Percentiles rank a stretch among this genome's conserved stretches.
Evolutionary conservation across 2,888 invertebrate genomes (phyloP).

Genomic region (Hipparchia sbordonii): DNA sequence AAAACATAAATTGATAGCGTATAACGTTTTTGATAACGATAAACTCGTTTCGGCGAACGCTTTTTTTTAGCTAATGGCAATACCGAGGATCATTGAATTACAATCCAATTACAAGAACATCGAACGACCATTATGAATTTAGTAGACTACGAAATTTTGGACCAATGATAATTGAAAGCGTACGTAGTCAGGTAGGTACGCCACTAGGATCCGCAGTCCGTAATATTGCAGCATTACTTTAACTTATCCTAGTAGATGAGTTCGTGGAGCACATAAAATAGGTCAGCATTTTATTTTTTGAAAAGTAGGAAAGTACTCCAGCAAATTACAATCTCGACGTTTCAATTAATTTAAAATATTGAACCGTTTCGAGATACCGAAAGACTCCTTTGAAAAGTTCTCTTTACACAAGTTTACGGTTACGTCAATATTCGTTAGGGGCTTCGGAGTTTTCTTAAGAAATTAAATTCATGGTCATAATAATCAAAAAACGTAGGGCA

Average conservation of each 20-base stretch:
- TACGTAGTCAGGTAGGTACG: no score
- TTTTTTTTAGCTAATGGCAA: no score
- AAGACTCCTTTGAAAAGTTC: conserved; percentile 11
- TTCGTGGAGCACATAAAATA: background rate
- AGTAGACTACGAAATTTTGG: no score
- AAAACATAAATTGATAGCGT: no score
- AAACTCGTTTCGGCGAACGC: no score
- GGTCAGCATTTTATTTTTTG: background rate
- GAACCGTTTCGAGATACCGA: background rate
- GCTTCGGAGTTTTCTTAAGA: conserved; percentile 12
- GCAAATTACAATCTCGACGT: background rate
- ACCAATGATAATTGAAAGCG: no score
- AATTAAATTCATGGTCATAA: conserved; percentile 17
- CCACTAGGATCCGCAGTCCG: no score
- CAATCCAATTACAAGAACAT: no score
- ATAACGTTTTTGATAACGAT: no score
- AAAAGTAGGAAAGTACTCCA: background rate
- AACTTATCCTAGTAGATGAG: no score
- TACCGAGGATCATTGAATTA: no score
- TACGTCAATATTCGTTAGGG: conserved; percentile 6
- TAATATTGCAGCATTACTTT: background rate
- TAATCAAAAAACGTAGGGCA: background rate
- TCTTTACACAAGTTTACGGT: conserved; percentile 3
- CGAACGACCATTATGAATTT: no score
- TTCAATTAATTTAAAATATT: conserved; percentile 7